These are phyloP conservation scores for Oscarella lobularis DNA, from an alignment of 37 sponge, comb jelly and placozoan species.

Conservation along the genomic window DNA sequence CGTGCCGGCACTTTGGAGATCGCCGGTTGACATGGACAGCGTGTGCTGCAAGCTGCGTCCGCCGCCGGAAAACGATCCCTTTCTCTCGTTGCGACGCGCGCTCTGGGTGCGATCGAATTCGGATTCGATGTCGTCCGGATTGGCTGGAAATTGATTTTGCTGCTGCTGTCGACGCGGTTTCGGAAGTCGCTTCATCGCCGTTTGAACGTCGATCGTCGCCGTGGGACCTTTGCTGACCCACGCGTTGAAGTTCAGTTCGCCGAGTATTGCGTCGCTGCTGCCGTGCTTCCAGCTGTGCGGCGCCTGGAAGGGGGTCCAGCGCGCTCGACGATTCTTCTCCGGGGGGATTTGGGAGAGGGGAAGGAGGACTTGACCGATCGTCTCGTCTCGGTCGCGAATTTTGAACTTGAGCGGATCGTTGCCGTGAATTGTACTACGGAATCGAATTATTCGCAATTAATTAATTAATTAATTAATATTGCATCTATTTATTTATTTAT, in stretches of 20 bases:
- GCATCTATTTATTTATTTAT: too few relatives aligned
- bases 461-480: too few relatives aligned
- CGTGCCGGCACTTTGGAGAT: not conserved
- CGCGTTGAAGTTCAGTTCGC: not conserved
- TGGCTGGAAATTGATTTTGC: not conserved
- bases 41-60: not conserved
- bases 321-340: not conserved
- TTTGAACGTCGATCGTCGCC: not conserved
- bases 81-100: too few relatives aligned
- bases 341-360: conserved; percentile 4
- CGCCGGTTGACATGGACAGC: not conserved
- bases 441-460: not conserved
- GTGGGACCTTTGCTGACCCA: not conserved
- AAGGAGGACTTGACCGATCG: conserved; percentile 36
- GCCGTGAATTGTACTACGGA: not conserved
- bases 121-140: not conserved
- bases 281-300: not conserved
- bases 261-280: not conserved
- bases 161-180: not conserved
- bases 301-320: not conserved
- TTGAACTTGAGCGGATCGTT: conserved; percentile 47
- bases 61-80: not conserved
- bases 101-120: not conserved
- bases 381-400: conserved; percentile 52
- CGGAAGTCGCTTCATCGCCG: not conserved